Conservation (phyloP, 1,140 invertebrate species). For the Zaprionus vittiger region DNA sequence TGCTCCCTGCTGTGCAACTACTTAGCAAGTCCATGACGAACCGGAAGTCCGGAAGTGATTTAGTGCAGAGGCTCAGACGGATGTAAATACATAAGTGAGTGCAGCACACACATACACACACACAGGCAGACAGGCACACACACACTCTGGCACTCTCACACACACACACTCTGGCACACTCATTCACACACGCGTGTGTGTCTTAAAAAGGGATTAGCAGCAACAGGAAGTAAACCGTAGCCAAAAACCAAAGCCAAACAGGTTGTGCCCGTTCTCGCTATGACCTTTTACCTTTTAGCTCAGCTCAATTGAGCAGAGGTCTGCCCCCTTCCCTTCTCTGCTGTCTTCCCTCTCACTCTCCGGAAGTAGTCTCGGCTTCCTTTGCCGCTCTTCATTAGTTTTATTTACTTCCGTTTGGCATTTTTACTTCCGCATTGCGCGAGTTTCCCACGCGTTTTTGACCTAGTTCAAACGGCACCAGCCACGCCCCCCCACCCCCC, state of each 20-base stretch:
- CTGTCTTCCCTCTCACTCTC: conserved; percentile 21
- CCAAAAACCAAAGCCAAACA: conserved; percentile 71
- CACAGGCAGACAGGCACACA: conserved; percentile 28
- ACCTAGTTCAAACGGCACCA: conserved; percentile 57
- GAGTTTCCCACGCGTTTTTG: conserved; percentile 67
- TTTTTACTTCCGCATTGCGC: conserved; percentile 52
- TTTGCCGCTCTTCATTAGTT: conserved; percentile 68
- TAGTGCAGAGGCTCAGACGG: conserved; percentile 71
- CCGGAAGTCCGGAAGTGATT: conserved; percentile 82
- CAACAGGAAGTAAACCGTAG: conserved; percentile 62
- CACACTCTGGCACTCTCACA: conserved; percentile 12
- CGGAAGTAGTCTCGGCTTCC: conserved; percentile 62
- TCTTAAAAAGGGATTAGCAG: not conserved
- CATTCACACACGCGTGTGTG: not conserved
- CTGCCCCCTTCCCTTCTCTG: conserved; percentile 5
- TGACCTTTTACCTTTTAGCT: conserved; percentile 33
- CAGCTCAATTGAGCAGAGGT: conserved; percentile 10
- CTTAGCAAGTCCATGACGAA: conserved; percentile 51
- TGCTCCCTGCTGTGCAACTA: conserved; percentile 11
- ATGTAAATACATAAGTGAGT: conserved; percentile 71
- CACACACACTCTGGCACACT: not conserved
- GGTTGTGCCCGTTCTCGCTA: conserved; percentile 39
- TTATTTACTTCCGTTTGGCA: conserved; percentile 74
- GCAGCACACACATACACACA: conserved; percentile 37
- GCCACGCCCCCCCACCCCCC: conserved; percentile 1